These are phyloP conservation scores for Matsumyia berberina DNA, from an alignment of 2,888 invertebrate genomes.

Conservation along the genomic window DNA sequence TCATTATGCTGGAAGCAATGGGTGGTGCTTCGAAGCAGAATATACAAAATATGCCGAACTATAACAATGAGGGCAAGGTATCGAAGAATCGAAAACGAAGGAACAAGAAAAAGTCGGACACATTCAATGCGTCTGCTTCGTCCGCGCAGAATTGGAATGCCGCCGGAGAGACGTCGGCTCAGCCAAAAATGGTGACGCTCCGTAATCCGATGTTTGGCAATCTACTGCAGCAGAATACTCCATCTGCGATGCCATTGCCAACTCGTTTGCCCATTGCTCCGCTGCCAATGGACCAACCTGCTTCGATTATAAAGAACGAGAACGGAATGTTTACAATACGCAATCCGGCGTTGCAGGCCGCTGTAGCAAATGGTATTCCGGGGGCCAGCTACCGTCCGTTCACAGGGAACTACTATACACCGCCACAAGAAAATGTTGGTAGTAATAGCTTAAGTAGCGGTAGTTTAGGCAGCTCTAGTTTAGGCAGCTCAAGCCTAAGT, in stretches of 20 bases:
- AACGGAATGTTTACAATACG: constrained; percentile 94
- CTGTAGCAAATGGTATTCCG: constrained; percentile 82
- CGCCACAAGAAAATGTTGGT: constrained; percentile 82
- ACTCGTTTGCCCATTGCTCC: constrained; percentile 76
- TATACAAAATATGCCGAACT: constrained; percentile 72
- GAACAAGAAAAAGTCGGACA: constrained; percentile 81
- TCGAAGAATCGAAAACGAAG: constrained; percentile 81
- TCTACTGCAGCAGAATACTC: constrained; percentile 56
- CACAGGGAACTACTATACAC: constrained; percentile 82
- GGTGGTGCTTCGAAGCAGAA: constrained; percentile 79
- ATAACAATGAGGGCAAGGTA: constrained; percentile 77
- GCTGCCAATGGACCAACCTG: constrained; percentile 85
- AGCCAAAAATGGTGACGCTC: constrained; percentile 89
- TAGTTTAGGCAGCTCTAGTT: not conserved
- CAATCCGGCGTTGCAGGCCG: constrained; percentile 86
- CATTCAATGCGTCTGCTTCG: constrained; percentile 32
- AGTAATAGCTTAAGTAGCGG: constrained; percentile 27
- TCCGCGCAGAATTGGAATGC: constrained; percentile 28
- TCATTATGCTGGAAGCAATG: constrained; percentile 83
- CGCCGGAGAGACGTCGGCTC: constrained; percentile 32
- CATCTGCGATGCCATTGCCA: constrained; percentile 56
- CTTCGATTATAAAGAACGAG: constrained; percentile 89
- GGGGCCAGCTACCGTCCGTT: constrained; percentile 82
- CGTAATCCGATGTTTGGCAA: constrained; percentile 89
- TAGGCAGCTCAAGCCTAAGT: constrained; percentile 58